These are phyloP conservation scores for Mesoligia furuncula DNA, from an alignment of 2,888 invertebrate genomes.

Conservation along the genomic window DNA sequence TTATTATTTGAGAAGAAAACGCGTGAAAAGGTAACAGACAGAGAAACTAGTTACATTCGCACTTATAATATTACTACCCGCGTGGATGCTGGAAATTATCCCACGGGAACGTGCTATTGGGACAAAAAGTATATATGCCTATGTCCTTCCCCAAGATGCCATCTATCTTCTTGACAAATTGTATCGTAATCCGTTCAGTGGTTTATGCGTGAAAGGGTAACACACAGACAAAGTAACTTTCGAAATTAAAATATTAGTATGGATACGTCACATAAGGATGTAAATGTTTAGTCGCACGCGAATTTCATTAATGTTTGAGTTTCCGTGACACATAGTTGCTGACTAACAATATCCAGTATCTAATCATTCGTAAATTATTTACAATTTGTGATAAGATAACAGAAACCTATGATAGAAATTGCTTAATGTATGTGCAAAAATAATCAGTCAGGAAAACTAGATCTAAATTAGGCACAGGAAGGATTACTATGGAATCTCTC, in stretches of 20 bases:
- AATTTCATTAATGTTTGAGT: slow-evolving; percentile 8
- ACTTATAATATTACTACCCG: background rate
- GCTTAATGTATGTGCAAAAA: background rate
- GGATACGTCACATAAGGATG: background rate
- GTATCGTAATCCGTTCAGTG: too few relatives aligned
- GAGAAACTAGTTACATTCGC: background rate
- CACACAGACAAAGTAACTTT: background rate
- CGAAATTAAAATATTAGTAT: background rate
- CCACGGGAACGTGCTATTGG: background rate
- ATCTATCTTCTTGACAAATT: background rate
- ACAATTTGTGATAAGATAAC: slow-evolving; percentile 18
- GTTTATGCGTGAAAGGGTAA: background rate
- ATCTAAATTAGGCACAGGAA: background rate
- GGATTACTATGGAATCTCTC: background rate
- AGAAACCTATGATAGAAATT: slow-evolving; percentile 15
- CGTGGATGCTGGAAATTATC: background rate
- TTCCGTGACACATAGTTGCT: slow-evolving; percentile 3
- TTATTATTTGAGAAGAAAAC: too few relatives aligned
- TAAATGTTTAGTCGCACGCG: background rate
- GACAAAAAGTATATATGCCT: background rate
- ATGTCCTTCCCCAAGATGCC: background rate
- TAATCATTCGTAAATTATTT: slow-evolving; percentile 31
- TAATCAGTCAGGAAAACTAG: background rate
- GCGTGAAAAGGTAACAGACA: background rate
- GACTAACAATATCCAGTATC: slow-evolving; percentile 20